phyloP scores from a whole-genome alignment of 2,888 invertebrate genomes.

The Ditula angustiorana region DNA sequence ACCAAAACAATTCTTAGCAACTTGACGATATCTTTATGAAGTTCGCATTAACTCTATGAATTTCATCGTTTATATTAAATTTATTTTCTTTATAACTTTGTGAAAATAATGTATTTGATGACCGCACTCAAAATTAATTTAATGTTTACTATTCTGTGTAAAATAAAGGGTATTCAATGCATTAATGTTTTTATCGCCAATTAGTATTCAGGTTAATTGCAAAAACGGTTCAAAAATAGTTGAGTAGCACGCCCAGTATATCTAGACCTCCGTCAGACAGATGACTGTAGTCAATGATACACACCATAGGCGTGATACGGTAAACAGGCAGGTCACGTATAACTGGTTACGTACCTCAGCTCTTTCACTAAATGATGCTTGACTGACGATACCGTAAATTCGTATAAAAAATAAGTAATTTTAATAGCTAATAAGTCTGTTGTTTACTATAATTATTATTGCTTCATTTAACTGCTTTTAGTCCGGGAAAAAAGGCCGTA shows the following conservation, averaged over 20 bases:
- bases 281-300: conserved; percentile 19
- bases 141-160: neutral
- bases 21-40: too few relatives aligned
- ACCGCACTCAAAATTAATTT: neutral
- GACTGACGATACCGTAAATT: conserved; percentile 51
- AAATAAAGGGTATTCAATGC: conserved; percentile 6
- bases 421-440: conserved; percentile 53
- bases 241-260: conserved; percentile 42
- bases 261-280: conserved; percentile 43
- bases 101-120: neutral
- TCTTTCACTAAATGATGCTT: conserved; percentile 61
- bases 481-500: conserved; percentile 30
- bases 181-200: conserved; percentile 40
- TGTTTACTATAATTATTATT: conserved; percentile 53
- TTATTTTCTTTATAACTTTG: too few relatives aligned
- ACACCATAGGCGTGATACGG: conserved; percentile 3
- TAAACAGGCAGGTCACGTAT: conserved; percentile 43
- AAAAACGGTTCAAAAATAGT: conserved; percentile 55
- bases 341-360: conserved; percentile 49
- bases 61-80: too few relatives aligned
- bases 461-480: conserved; percentile 47
- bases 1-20: neutral
- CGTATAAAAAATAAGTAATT: conserved; percentile 52
- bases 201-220: conserved; percentile 54
- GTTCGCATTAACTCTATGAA: too few relatives aligned